phyloP scores from a whole-genome alignment of 2,113 vertebrate species.

The Gymnogyps californianus region DNA sequence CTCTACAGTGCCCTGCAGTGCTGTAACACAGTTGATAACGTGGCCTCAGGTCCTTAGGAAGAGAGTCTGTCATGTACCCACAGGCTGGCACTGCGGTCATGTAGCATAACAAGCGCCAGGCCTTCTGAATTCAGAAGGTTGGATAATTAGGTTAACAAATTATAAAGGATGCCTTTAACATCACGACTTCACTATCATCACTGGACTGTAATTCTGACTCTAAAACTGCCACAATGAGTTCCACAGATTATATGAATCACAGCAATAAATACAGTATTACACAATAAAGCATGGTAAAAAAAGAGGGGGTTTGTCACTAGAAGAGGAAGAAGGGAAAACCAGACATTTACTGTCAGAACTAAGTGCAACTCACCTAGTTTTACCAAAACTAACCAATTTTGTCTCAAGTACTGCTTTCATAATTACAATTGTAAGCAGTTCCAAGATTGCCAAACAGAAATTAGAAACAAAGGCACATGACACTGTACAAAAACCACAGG shows the following conservation, averaged over 20 bases:
- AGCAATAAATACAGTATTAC: neutral
- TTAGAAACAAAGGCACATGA: neutral
- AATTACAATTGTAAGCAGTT: neutral
- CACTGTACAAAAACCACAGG: neutral
- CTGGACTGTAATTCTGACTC: neutral
- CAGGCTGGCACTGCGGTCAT: neutral
- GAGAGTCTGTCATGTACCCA: neutral
- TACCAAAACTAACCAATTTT: neutral
- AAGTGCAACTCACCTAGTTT: neutral
- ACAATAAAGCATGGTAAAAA: neutral
- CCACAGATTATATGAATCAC: neutral
- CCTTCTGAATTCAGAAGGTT: neutral
- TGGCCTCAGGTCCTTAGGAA: fast-evolving
- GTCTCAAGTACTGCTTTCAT: neutral
- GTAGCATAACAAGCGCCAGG: neutral
- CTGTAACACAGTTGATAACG: neutral
- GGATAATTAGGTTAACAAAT: neutral
- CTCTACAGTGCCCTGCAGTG: neutral
- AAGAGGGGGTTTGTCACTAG: neutral
- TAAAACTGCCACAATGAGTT: neutral
- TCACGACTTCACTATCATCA: neutral
- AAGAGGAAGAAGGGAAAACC: neutral
- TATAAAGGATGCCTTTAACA: neutral
- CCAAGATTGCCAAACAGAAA: neutral
- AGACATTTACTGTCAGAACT: neutral